A percentile compares a stretch with the other conserved stretches of the same genome.
These are phyloP conservation scores for Microctenopoma steveboyesi DNA, from an alignment of 2,797 vertebrate genomes.

Conservation along the genomic window DNA sequence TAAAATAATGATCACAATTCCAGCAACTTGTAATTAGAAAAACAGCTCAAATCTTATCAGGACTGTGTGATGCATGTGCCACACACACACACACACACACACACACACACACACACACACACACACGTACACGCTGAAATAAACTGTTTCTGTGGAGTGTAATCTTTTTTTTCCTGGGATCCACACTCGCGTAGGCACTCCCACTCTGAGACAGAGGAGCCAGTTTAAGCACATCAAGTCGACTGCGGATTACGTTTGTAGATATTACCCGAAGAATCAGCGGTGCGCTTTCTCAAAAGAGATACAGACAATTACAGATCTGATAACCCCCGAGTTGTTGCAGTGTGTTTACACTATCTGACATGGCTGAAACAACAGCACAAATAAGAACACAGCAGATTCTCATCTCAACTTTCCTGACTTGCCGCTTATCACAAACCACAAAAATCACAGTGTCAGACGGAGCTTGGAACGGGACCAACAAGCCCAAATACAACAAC, in stretches of 20 bases:
- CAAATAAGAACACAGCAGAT: slow-evolving; percentile 73
- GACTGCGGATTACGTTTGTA: slow-evolving; percentile 74
- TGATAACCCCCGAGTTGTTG: slow-evolving; percentile 77
- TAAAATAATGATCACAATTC: slow-evolving; percentile 86
- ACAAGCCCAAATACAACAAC: slow-evolving; percentile 19
- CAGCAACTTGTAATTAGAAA: slow-evolving; percentile 86
- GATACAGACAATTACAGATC: slow-evolving; percentile 81
- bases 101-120: slow-evolving; percentile 40
- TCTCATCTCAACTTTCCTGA: slow-evolving; percentile 75
- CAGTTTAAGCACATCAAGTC: slow-evolving; percentile 71
- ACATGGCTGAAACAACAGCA: slow-evolving; percentile 78
- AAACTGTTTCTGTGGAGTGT: slow-evolving; percentile 49
- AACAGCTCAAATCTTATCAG: slow-evolving; percentile 85
- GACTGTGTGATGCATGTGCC: slow-evolving; percentile 73
- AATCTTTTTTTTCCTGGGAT: slow-evolving; percentile 16
- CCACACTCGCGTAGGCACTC: slow-evolving; percentile 43
- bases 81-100: slow-evolving; percentile 52
- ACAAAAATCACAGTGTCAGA: slow-evolving; percentile 64
- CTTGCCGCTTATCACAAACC: slow-evolving; percentile 70
- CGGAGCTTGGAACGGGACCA: slow-evolving; percentile 62
- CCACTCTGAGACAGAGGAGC: slow-evolving; percentile 60
- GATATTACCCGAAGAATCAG: slow-evolving; percentile 76
- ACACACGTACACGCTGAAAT: slow-evolving; percentile 31
- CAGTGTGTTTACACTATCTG: slow-evolving; percentile 76
- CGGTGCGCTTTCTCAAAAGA: slow-evolving; percentile 73